Base-by-base conservation (phyloP, 2,888 invertebrate genomes). In the Lepidochrysops patricia region DNA sequence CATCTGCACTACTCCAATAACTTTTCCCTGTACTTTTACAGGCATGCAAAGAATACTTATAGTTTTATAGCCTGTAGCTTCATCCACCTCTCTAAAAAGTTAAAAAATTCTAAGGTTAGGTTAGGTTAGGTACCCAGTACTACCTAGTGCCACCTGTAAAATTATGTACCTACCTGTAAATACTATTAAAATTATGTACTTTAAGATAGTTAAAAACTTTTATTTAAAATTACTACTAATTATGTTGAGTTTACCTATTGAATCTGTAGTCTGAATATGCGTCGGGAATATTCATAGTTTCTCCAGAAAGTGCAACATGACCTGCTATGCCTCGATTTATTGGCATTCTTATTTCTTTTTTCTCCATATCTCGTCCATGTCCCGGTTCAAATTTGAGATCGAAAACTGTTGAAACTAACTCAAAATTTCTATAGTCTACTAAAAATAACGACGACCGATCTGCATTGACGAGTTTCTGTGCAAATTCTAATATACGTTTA, bases 1-100 rank as follows among this genome's bases (percentile, higher is more conserved):
- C 96, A 96, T 96, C 82, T 97, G 96, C 0, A 96, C 95, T 0
- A 96, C 96, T 1, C 95, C 96, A 62, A 96, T 96, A 6, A 96
- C 92, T 63, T 90, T 91, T 34, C 94, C 93, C 61, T 95, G 87
- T 15, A 95, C 95, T 78, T 94, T 95, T 48, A 97, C 94, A 0
- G 96, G 97, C 96, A 96, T 96, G 77, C 96, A 96, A 0, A 96
- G 90, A 48, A 96, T 95, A 26, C 93, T 93, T 65, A 91, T 90
- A 0, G 96, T 96, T 67, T 89, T 91, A 68, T 93, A 93, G 0
- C 93, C 93, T 1, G 93, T 93, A 1, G 91, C 80, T 72, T 92
- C 92, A 71, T 94, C 94, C 0, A 94, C 91, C 25, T 91, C 90
- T 54, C 93, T 87, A 66, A 29, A 71, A 70, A 48, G n/a, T n/a